These are phyloP conservation scores for Petrocephalus schoutedeni DNA, from an alignment of 2,797 vertebrate genomes.

Conservation along the genomic window DNA sequence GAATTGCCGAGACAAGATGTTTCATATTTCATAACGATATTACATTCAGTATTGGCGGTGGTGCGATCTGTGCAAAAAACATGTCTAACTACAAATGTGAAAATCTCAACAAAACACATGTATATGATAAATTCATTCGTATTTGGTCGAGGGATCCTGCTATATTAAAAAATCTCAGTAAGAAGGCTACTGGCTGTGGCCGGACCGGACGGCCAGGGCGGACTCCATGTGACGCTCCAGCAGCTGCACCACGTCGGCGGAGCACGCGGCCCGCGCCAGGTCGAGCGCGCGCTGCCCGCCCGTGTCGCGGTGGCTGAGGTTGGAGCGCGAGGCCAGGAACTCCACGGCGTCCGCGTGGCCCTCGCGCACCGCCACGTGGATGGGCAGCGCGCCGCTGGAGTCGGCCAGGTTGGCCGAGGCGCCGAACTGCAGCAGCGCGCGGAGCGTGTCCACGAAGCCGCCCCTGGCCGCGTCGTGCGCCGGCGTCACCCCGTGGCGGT, in stretches of 20 bases:
- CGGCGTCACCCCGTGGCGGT: slow-evolving; percentile 70
- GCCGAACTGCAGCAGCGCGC: slow-evolving; percentile 71
- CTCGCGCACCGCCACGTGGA: slow-evolving; percentile 66
- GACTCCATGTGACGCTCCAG: slow-evolving; percentile 39
- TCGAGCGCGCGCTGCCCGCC: slow-evolving; percentile 71
- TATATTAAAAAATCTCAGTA: background rate
- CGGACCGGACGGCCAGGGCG: slow-evolving; percentile 47
- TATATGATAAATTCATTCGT: background rate
- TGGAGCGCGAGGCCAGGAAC: slow-evolving; percentile 68
- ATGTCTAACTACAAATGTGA: slow-evolving; percentile 3
- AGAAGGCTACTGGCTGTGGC: slow-evolving; percentile 30
- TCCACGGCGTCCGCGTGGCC: slow-evolving; percentile 68
- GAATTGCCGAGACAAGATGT: slow-evolving; percentile 44
- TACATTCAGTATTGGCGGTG: background rate
- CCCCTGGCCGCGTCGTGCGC: slow-evolving; percentile 79
- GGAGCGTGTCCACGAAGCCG: slow-evolving; percentile 78
- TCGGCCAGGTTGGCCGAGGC: slow-evolving; percentile 72
- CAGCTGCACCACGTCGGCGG: slow-evolving; percentile 59
- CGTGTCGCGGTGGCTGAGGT: slow-evolving; percentile 68
- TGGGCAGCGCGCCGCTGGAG: slow-evolving; percentile 67
- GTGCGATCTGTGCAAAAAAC: background rate
- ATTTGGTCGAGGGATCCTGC: background rate
- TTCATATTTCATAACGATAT: slow-evolving; percentile 5
- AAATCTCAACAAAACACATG: background rate
- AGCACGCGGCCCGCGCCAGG: slow-evolving; percentile 56